Evolutionary conservation across 2,888 invertebrate genomes (phyloP), one percentile per base, ranked within the genome.

Genomic region (Agapostemon virescens): DNA sequence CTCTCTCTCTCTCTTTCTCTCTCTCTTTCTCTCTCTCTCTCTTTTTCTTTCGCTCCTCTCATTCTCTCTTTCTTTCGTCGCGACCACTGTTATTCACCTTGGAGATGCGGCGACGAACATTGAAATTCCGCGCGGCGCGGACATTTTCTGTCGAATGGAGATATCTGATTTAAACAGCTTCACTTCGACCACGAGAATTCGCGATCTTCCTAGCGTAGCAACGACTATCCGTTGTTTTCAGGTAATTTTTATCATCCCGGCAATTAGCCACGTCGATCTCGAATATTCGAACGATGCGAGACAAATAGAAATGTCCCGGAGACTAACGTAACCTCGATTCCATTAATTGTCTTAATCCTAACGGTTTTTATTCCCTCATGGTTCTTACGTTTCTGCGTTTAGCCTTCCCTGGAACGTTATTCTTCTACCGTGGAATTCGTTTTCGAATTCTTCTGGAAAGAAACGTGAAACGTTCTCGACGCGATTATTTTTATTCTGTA

Each of bases 71-170:
- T 36, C 36, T 63, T 36, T 63, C 36, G 33, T n/a, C n/a, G 58
- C 61, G 72, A 82, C 42, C 61, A 11, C 49, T 69, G 42, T 42
- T 52, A 64, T 73, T 73, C 67, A 42, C 73, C 73, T 64, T 69
- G 33, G 49, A 73, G 55, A 67, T 58, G 33, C 40, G 52, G 33
- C 61, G 52, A 64, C 49, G 49, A 36, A 69, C 77, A 78, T 74
- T 78, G 45, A 64, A 42, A 74, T 78, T 78, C 75, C 75, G n/a
- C 20, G 30, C 49, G 40, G 30, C 40, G 15, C 68, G n/a, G 52
- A 63, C 52, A 63, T 69, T 68, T 63, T 49, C 58, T 73, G 30
- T 61, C 71, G 55, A 49, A 72, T 38, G 55, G 67, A 61, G 58
- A 68, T 61, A 36, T 55, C 26, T 55, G 63, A 55, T 66, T 66